Conservation (phyloP, 2,888 invertebrate genomes). For the Alitta virens region DNA sequence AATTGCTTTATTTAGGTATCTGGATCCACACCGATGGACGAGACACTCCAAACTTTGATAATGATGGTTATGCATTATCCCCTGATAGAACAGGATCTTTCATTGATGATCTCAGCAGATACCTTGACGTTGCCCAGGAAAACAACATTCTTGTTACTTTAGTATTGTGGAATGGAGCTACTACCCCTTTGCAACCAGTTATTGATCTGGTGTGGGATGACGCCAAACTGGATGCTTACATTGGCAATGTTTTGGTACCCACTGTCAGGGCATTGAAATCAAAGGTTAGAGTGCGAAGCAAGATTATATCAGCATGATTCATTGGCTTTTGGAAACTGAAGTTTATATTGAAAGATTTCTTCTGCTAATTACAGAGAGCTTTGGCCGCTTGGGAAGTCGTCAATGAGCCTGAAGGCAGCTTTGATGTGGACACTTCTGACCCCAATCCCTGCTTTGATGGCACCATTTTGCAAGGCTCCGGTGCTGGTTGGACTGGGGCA, state of each 20-base stretch:
- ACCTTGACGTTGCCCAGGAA: slow-evolving; percentile 30
- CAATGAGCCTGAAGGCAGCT: slow-evolving; percentile 43
- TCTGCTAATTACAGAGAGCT: slow-evolving; percentile 30
- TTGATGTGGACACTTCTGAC: slow-evolving; percentile 29
- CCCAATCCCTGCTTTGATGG: slow-evolving; percentile 39
- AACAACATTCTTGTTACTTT: slow-evolving; percentile 30
- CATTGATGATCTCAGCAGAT: slow-evolving; percentile 34
- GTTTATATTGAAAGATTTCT: no score
- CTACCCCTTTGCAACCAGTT: slow-evolving; percentile 27
- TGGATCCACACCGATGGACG: slow-evolving; percentile 41
- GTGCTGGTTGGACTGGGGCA: slow-evolving; percentile 41
- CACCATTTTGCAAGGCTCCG: slow-evolving; percentile 30
- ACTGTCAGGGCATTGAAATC: slow-evolving; percentile 36
- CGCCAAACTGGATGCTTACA: slow-evolving; percentile 39
- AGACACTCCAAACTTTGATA: slow-evolving; percentile 34
- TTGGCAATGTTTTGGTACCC: slow-evolving; percentile 39
- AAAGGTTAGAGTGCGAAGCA: no score
- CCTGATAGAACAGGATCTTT: slow-evolving; percentile 35
- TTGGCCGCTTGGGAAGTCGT: slow-evolving; percentile 47
- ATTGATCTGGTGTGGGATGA: slow-evolving; percentile 34
- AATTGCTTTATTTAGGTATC: slow-evolving; percentile 28
- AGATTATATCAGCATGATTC: no score
- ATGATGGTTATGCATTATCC: slow-evolving; percentile 33
- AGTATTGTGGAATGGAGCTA: slow-evolving; percentile 45
- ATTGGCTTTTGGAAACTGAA: no score